Evolutionary conservation across 1,140 invertebrate genomes (phyloP), one percentile per base, ranked within the genome.

Genomic region (Leptopilina boulardi): DNA sequence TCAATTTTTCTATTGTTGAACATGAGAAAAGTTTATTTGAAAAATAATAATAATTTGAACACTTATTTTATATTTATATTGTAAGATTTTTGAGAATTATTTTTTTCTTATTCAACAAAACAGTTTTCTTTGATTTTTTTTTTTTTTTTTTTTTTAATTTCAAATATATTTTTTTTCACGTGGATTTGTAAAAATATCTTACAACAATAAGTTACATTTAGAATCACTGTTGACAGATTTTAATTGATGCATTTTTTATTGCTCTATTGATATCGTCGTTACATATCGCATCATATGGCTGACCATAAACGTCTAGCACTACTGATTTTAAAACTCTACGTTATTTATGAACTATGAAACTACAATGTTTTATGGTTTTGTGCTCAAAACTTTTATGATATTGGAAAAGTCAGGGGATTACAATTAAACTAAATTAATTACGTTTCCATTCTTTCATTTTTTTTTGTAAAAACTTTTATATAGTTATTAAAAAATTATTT

Each of bases 301-400:
- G 26, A 34, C 59, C 59, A 30, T 66, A 30, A 66, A 66, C 26
- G 59, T 30, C 11, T 34, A 30, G 15, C 30, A 66, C 59, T 66
- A 66, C 23, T 66, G 59, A 66, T 30, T n/a, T 3, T n/a, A n/a
- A 30, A 26, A n/a, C 23, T 30, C 26, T 30, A n/a, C 21, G 15
- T 30, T 66, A 66, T 66, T 66, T 66, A 30, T 30, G 59, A 66
- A 66, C 59, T 59, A 66, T 66, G 23, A 66, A 66, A 66, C 26
- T 34, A 30, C 13, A 26, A 26, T 15, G 59, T n/a, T 66, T 34
- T 26, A 34, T 66, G 59, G 26, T n/a, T n/a, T 66, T 66, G 23
- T 30, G 1, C 59, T 15, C 15, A 51, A 51, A 51, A 51, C 47
- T 51, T n/a, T 51, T 51, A 51, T 51, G 47, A 51, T 18, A 51